A percentile compares a stretch with the other conserved stretches of the same genome.
Evolutionary conservation across 2,113 vertebrate genomes (phyloP).

Genomic region (Paramormyrops kingsleyae): DNA sequence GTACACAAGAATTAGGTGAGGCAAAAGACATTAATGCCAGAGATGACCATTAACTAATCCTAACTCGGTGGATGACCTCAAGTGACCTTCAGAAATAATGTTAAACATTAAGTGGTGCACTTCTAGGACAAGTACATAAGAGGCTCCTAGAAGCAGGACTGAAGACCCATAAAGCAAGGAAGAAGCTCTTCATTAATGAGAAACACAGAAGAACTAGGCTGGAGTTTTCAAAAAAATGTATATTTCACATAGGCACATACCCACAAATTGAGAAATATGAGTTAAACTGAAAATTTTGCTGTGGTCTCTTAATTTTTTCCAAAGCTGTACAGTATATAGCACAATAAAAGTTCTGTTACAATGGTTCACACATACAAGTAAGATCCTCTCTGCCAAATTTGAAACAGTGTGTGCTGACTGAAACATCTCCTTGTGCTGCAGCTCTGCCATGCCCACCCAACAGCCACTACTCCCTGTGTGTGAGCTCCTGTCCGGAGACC

Average conservation of each 20-base stretch:
- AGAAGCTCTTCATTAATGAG: neutral
- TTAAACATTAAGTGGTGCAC: neutral
- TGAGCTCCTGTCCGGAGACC: constrained; percentile 57
- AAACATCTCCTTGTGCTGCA: constrained; percentile 21
- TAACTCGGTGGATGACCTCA: neutral
- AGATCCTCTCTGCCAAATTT: neutral
- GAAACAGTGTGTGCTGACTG: neutral
- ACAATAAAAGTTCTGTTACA: too few species aligned
- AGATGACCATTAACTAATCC: neutral
- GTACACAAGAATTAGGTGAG: neutral
- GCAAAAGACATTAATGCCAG: neutral
- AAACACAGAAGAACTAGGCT: neutral
- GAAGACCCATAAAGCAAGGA: neutral
- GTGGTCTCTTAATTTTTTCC: too few species aligned
- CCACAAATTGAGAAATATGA: too few species aligned
- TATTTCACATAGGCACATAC: too few species aligned
- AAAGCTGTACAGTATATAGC: too few species aligned
- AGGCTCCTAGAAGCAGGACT: neutral
- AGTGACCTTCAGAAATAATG: neutral
- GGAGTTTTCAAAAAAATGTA: neutral
- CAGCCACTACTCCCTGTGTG: constrained; percentile 67
- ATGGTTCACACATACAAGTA: too few species aligned
- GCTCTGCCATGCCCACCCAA: constrained; percentile 63
- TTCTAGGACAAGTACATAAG: neutral
- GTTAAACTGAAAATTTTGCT: too few species aligned